Evolutionary conservation across 1,140 invertebrate species (phyloP).

Genomic region (Brachionus calyciflorus): DNA sequence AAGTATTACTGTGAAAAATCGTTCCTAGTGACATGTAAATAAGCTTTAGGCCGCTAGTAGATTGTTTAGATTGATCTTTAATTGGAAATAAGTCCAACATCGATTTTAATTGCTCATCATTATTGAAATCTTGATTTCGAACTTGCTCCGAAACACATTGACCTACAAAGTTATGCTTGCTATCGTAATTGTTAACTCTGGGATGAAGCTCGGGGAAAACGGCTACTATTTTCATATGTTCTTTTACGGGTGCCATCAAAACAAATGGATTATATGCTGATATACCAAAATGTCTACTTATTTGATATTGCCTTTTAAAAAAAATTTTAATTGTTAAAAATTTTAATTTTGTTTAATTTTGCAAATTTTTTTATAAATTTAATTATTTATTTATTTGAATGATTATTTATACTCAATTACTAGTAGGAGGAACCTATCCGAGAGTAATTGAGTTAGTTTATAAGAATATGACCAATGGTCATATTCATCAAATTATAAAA

Average conservation of each 20-base stretch:
- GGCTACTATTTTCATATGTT: slow-evolving; percentile 19
- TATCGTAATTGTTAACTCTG: neutral
- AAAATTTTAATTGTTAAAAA: no score
- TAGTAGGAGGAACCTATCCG: no score
- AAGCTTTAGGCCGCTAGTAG: neutral
- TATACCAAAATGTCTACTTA: slow-evolving; percentile 3
- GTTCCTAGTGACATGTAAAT: slow-evolving; percentile 9
- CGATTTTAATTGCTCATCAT: neutral
- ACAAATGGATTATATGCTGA: neutral
- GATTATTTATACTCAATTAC: no score
- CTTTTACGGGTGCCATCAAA: neutral
- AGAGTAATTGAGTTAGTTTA: no score
- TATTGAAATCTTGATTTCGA: neutral
- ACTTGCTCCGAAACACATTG: neutral
- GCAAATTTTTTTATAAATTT: no score
- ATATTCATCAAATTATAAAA: no score
- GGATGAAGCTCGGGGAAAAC: slow-evolving; percentile 9
- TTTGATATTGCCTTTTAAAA: neutral
- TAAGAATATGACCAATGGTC: no score
- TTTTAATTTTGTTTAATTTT: no score
- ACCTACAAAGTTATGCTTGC: neutral
- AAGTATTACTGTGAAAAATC: neutral
- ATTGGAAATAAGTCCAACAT: neutral
- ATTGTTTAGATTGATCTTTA: neutral
- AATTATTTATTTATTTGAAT: no score